These are phyloP conservation scores for Trachelus tabidus DNA, from an alignment of 2,888 invertebrate species.

Conservation along the genomic window DNA sequence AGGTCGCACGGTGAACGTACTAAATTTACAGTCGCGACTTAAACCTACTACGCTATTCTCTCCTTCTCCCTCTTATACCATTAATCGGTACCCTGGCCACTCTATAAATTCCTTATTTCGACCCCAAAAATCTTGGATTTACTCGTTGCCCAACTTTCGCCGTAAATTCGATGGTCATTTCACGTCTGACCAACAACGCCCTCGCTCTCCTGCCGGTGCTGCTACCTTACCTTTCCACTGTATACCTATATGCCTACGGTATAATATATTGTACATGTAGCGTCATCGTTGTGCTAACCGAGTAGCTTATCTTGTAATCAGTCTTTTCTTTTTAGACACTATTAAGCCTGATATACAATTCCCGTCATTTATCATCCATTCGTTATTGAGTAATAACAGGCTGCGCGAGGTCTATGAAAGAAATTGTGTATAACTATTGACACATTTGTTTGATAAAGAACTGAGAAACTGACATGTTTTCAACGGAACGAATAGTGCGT, in stretches of 20 bases:
- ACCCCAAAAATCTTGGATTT: slow-evolving; percentile 24
- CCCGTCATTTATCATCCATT: neutral
- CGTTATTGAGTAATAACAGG: neutral
- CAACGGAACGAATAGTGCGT: neutral
- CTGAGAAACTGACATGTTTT: neutral
- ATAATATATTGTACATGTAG: neutral
- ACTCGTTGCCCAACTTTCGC: neutral
- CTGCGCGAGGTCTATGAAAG: neutral
- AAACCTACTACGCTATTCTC: neutral
- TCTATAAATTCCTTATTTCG: slow-evolving; percentile 26
- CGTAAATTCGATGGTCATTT: slow-evolving; percentile 10
- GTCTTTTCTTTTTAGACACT: neutral
- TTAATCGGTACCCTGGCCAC: slow-evolving; percentile 21
- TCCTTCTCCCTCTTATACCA: neutral
- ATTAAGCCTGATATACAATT: neutral
- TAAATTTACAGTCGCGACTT: slow-evolving; percentile 23
- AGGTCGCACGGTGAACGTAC: slow-evolving; percentile 9
- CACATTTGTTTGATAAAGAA: neutral
- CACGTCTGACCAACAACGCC: neutral
- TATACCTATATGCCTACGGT: no score
- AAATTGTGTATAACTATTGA: neutral
- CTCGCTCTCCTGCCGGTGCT: neutral
- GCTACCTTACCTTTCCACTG: neutral
- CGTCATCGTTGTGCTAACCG: neutral
- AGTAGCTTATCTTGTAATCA: neutral